phyloP scores from a whole-genome alignment of 1,140 invertebrate genomes.

The Hycleus cichorii region DNA sequence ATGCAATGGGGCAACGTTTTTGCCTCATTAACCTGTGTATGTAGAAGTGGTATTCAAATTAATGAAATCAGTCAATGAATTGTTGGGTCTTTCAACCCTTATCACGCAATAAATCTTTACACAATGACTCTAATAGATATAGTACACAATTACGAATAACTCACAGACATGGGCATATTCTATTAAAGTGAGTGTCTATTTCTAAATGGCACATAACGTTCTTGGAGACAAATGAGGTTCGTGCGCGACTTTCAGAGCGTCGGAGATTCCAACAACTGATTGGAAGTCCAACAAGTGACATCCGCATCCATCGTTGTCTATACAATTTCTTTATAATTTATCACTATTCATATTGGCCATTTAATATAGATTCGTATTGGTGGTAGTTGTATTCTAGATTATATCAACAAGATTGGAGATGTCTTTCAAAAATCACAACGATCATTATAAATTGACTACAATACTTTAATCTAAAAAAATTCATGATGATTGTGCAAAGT shows the following conservation, averaged over 20 bases:
- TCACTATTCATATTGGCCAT: conserved; percentile 9
- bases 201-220: conserved; percentile 5
- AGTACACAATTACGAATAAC: not conserved
- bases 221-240: conserved; percentile 11
- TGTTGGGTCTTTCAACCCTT: too few species aligned
- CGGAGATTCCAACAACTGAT: conserved; percentile 1
- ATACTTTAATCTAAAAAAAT: not conserved
- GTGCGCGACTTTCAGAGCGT: conserved; percentile 9
- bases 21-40: too few species aligned
- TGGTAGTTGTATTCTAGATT: conserved; percentile 7
- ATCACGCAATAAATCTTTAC: too few species aligned
- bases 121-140: too few species aligned
- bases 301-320: conserved; percentile 14
- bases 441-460: too few species aligned
- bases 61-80: too few species aligned
- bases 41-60: too few species aligned
- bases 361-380: not conserved
- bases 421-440: too few species aligned
- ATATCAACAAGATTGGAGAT: too few species aligned
- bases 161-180: not conserved
- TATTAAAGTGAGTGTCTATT: not conserved
- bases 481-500: not conserved
- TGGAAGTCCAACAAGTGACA: conserved; percentile 13
- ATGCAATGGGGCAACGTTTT: too few species aligned
- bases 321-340: conserved; percentile 4